phyloP scores from a whole-genome alignment of 92 coral and sea anemone species.

The Nematostella vectensis region DNA sequence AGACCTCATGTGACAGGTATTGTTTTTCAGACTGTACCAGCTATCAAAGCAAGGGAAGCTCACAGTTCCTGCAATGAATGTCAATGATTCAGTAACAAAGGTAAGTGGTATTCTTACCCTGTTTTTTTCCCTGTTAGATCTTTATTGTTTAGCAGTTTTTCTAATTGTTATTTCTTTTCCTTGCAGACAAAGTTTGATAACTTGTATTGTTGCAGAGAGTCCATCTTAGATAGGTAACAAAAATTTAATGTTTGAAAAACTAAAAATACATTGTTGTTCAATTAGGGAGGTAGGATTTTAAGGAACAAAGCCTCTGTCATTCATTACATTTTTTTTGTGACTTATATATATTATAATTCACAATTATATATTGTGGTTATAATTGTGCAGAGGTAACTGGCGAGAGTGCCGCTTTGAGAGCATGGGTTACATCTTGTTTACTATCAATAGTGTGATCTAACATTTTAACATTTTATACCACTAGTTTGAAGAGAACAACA shows the following conservation, averaged over 20 bases:
- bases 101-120: conserved; percentile 19
- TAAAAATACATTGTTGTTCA: too few species aligned
- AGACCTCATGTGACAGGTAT: too few species aligned
- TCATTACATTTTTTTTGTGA: too few species aligned
- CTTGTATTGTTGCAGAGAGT: conserved; percentile 98
- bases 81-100: conserved; percentile 97
- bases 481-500: conserved; percentile 95
- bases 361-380: too few species aligned
- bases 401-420: too few species aligned
- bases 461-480: neutral
- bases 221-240: conserved; percentile 90
- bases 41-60: conserved; percentile 92
- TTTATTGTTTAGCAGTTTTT: neutral
- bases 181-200: conserved; percentile 98
- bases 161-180: conserved; percentile 3
- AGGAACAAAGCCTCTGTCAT: too few species aligned
- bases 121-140: neutral
- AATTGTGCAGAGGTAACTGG: too few species aligned
- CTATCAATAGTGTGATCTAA: too few species aligned
- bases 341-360: too few species aligned
- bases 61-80: conserved; percentile 99
- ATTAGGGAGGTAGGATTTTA: too few species aligned
- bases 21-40: conserved; percentile 69
- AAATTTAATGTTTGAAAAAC: too few species aligned
- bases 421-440: too few species aligned